Conservation (phyloP, 2,113 vertebrate species). For the Xyliphius kryptos region DNA sequence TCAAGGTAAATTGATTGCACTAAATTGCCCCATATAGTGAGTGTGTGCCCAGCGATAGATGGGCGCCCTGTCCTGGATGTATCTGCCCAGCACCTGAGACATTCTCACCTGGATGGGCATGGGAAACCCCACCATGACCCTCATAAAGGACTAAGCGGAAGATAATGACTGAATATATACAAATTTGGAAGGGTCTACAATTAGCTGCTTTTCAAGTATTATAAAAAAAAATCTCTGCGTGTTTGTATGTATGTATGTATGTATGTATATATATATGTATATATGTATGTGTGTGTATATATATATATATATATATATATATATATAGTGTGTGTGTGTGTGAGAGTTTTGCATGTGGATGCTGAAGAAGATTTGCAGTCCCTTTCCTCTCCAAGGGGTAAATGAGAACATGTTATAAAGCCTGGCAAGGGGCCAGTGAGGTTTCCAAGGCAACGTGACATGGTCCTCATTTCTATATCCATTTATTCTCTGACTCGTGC, state of each 20-base stretch:
- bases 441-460: slow-evolving; percentile 62
- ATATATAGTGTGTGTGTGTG: no score
- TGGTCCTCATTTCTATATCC: slow-evolving; percentile 31
- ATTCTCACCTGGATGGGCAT: no score
- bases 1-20: no score
- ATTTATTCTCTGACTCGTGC: slow-evolving; percentile 41
- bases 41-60: no score
- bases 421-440: slow-evolving; percentile 60
- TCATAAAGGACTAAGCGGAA: no score
- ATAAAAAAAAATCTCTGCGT: neutral
- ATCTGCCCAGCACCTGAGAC: no score
- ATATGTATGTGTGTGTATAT: slow-evolving; percentile 1
- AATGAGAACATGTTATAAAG: slow-evolving; percentile 65
- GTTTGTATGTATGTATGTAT: neutral
- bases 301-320: neutral
- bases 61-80: no score
- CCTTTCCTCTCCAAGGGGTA: slow-evolving; percentile 47
- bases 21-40: no score
- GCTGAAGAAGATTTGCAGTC: slow-evolving; percentile 32
- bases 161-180: no score
- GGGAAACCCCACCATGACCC: no score
- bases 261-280: slow-evolving; percentile 5
- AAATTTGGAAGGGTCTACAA: no score
- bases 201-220: slow-evolving; percentile 6
- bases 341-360: slow-evolving; percentile 39